Evolutionary conservation across 2,797 vertebrate genomes (phyloP).

Genomic region (Poeciliopsis presidionis): DNA sequence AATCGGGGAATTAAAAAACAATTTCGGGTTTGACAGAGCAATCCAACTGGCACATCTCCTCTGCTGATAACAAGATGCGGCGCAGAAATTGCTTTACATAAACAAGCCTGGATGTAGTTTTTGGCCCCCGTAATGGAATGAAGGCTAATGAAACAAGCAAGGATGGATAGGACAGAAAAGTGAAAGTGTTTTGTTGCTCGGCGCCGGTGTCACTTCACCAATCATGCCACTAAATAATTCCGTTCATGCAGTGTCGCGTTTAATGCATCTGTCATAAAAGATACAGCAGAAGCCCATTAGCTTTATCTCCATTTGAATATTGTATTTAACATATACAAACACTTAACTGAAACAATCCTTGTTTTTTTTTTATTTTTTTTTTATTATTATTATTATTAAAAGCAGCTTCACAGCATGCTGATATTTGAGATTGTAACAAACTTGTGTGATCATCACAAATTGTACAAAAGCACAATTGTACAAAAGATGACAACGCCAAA

Average conservation of each 20-base stretch:
- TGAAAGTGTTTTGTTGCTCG: conserved; percentile 40
- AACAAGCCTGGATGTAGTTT: conserved; percentile 63
- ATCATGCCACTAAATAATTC: conserved; percentile 53
- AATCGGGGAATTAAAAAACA: conserved; percentile 66
- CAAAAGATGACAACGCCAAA: neutral
- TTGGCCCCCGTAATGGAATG: conserved; percentile 62
- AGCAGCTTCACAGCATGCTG: neutral
- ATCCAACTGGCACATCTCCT: conserved; percentile 45
- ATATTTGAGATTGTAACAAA: conserved; percentile 1
- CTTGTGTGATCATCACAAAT: neutral
- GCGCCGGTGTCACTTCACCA: conserved; percentile 59
- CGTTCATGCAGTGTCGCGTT: conserved; percentile 30
- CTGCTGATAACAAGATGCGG: conserved; percentile 47
- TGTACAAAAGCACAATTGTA: neutral
- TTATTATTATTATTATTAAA: neutral
- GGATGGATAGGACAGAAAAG: conserved; percentile 56
- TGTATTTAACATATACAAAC: conserved; percentile 39
- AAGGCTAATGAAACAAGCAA: conserved; percentile 68
- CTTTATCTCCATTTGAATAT: conserved; percentile 32
- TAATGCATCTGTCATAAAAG: conserved; percentile 41
- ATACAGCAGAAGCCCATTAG: conserved; percentile 24
- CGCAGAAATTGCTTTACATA: conserved; percentile 63
- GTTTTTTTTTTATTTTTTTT: too few species aligned
- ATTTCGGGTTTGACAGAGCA: conserved; percentile 51
- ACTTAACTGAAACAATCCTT: conserved; percentile 34